Conservation (phyloP, 2,888 invertebrate genomes). For the Athalia circularis region DNA sequence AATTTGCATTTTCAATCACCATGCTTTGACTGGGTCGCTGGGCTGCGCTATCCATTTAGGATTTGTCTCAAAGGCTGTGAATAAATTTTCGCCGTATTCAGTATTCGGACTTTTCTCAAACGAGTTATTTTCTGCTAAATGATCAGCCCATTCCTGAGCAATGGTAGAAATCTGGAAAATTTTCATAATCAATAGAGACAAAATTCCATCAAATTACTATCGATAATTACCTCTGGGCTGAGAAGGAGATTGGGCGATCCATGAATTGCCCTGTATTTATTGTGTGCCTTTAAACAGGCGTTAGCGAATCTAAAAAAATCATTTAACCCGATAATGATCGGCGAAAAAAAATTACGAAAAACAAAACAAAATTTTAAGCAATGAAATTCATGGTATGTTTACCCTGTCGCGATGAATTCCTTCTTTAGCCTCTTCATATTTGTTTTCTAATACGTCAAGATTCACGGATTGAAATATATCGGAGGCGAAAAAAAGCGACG, state of each 20-base stretch:
- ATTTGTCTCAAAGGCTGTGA: conserved; percentile 50
- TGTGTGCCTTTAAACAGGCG: conserved; percentile 62
- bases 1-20: conserved; percentile 53
- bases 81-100: conserved; percentile 66
- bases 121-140: conserved; percentile 56
- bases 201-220: conserved; percentile 58
- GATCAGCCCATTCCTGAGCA: conserved; percentile 66
- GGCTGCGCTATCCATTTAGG: conserved; percentile 54
- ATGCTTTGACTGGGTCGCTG: conserved; percentile 56
- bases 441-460: neutral
- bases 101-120: conserved; percentile 58
- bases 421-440: conserved; percentile 14
- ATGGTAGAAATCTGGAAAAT: conserved; percentile 59
- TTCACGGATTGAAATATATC: neutral
- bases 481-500: too few species aligned
- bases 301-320: conserved; percentile 51
- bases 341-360: neutral
- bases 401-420: neutral
- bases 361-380: neutral
- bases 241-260: conserved; percentile 59
- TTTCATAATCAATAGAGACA: neutral
- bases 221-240: conserved; percentile 12
- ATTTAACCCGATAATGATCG: neutral
- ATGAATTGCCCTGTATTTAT: conserved; percentile 62
- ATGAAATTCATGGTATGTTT: neutral